Conservation (phyloP, 2,888 invertebrate genomes). For the Tetragonisca angustula region DNA sequence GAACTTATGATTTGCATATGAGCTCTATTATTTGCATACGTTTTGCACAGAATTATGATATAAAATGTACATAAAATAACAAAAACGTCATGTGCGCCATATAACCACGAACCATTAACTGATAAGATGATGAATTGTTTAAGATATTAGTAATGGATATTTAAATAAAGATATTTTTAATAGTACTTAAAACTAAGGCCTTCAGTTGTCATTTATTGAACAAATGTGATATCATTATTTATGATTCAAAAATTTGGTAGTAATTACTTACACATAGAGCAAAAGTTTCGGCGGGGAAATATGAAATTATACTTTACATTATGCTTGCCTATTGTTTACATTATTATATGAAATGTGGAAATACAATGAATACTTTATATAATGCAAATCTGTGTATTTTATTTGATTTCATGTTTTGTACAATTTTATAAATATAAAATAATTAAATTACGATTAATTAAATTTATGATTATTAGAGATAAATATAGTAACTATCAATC, state of each 20-base stretch:
- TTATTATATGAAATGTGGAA: background rate
- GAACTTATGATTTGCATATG: background rate
- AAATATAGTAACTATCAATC: constrained; percentile 42
- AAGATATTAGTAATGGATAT: background rate
- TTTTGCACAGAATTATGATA: background rate
- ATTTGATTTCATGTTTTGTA: constrained; percentile 19
- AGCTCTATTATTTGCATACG: background rate
- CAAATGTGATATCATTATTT: background rate
- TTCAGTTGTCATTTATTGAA: background rate
- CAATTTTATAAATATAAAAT: constrained; percentile 33
- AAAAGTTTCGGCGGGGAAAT: background rate
- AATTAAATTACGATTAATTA: constrained; percentile 42
- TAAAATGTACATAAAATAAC: background rate
- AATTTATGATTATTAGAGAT: constrained; percentile 27
- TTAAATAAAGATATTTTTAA: too few relatives aligned
- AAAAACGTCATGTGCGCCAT: constrained; percentile 23
- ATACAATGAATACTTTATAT: background rate
- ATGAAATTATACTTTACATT: background rate
- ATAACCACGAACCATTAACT: constrained; percentile 24
- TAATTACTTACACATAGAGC: background rate
- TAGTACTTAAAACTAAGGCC: background rate
- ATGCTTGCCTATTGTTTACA: too few relatives aligned
- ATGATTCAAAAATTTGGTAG: background rate
- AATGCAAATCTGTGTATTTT: background rate
- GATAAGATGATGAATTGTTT: background rate